These are phyloP conservation scores for Notoglanidium macrostoma DNA, from an alignment of 2,797 vertebrate species.

Conservation along the genomic window DNA sequence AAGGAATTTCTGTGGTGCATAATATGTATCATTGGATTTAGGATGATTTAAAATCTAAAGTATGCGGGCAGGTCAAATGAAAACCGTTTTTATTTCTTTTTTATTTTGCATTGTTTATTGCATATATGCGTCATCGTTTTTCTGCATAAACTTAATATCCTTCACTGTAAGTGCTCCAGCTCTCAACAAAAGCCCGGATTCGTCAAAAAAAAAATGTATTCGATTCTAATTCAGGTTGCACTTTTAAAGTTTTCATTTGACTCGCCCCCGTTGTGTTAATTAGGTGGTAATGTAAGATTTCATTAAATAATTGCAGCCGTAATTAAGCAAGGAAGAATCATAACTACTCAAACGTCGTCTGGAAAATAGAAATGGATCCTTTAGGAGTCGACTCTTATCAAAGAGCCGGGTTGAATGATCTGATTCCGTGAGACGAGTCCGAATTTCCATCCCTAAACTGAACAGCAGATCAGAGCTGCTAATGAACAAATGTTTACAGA, in stretches of 20 bases:
- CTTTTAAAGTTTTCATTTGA: neutral
- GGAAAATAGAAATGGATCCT: neutral
- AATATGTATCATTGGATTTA: too few relatives aligned
- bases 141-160: neutral
- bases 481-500: neutral
- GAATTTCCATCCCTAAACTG: neutral
- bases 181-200: neutral
- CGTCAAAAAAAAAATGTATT: neutral
- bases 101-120: neutral
- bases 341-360: neutral
- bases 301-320: neutral
- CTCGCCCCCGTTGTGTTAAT: neutral
- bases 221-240: neutral
- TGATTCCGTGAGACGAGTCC: neutral
- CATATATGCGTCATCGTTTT: neutral
- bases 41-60: too few relatives aligned
- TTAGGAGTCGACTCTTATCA: too few relatives aligned
- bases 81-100: too few relatives aligned
- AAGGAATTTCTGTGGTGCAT: too few relatives aligned
- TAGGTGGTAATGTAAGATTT: neutral
- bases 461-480: conserved; percentile 34
- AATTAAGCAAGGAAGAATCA: neutral
- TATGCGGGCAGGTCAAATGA: too few relatives aligned
- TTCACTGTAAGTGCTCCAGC: neutral
- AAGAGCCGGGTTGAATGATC: neutral